Evolutionary conservation across 2,888 invertebrate species (phyloP).

Genomic region (Mimas tiliae): DNA sequence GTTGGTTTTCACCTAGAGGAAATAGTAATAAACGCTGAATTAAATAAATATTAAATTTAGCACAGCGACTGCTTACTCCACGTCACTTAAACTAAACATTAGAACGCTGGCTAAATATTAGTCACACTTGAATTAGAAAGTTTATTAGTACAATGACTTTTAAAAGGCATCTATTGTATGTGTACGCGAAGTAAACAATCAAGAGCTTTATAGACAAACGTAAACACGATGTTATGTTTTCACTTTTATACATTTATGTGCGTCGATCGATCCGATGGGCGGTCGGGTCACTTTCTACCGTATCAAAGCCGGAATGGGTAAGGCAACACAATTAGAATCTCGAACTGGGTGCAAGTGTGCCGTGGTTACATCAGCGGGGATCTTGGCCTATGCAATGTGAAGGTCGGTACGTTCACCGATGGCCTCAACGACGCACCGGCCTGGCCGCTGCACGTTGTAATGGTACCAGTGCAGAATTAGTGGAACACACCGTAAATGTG

Average conservation of each 20-base stretch:
- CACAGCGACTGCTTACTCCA: neutral
- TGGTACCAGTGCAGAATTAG: neutral
- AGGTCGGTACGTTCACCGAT: conserved; percentile 70
- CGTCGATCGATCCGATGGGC: conserved; percentile 29
- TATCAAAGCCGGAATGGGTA: conserved; percentile 42
- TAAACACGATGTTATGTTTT: conserved; percentile 28
- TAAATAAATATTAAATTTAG: neutral
- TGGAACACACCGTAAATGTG: conserved; percentile 16
- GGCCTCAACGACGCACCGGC: conserved; percentile 48
- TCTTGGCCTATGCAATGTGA: conserved; percentile 68
- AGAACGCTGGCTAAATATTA: neutral
- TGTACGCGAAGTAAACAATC: neutral
- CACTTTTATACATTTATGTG: conserved; percentile 27
- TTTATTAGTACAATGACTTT: conserved; percentile 18
- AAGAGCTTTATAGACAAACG: conserved; percentile 11
- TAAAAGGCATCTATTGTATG: neutral
- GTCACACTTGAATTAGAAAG: conserved; percentile 8
- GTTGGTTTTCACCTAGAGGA: neutral
- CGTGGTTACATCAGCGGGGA: conserved; percentile 59
- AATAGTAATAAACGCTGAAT: neutral
- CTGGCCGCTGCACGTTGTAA: conserved; percentile 12
- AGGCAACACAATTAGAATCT: conserved; percentile 30
- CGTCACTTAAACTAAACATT: neutral
- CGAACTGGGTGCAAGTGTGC: conserved; percentile 46
- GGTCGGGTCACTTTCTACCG: conserved; percentile 54